Evolutionary conservation across 1,140 invertebrate genomes (phyloP).

Genomic region (Pentalonia nigronervosa): DNA sequence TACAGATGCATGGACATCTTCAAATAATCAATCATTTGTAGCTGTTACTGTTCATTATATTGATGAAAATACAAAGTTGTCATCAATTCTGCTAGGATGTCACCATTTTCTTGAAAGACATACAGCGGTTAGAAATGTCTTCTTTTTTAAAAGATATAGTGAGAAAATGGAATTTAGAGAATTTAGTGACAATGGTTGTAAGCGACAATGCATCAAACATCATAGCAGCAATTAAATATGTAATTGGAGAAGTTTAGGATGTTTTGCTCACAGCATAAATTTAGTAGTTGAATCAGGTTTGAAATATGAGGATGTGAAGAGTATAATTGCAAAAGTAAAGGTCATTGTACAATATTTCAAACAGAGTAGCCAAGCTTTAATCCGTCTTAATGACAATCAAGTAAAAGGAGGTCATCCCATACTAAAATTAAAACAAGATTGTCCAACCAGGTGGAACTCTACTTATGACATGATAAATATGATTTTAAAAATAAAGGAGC

Average conservation of each 20-base stretch:
- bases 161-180: constrained; percentile 3
- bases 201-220: constrained; percentile 60
- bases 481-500: constrained; percentile 39
- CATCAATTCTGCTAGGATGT: neutral
- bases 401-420: constrained; percentile 58
- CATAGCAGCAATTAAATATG: constrained; percentile 51
- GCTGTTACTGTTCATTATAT: neutral
- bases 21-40: neutral
- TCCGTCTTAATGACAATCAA: constrained; percentile 59
- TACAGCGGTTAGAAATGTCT: neutral
- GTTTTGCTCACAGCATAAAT: constrained; percentile 54
- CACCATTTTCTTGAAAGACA: neutral
- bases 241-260: constrained; percentile 46
- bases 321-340: constrained; percentile 59
- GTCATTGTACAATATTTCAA: constrained; percentile 61
- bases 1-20: no score
- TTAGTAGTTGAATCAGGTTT: constrained; percentile 37
- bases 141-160: neutral
- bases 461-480: constrained; percentile 62
- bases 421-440: constrained; percentile 63
- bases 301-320: neutral
- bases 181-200: constrained; percentile 17
- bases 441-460: constrained; percentile 62
- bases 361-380: constrained; percentile 55
- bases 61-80: neutral